Evolutionary conservation across 2,797 vertebrate genomes (phyloP).

Genomic region (Liasis olivaceus): DNA sequence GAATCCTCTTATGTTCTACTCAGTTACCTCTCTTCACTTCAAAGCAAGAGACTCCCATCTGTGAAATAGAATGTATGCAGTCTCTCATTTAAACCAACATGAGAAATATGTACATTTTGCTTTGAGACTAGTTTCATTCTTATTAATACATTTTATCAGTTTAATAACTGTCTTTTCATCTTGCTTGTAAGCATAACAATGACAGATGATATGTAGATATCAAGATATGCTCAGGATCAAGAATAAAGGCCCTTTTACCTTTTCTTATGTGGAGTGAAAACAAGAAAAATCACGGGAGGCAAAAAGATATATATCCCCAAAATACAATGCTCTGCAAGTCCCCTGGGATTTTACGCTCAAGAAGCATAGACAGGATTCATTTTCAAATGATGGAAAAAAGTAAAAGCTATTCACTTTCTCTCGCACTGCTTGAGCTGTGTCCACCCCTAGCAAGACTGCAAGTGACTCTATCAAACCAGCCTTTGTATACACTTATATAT

Average conservation of each 20-base stretch:
- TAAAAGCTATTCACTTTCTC: not conserved
- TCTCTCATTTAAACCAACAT: not conserved
- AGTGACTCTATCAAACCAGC: not conserved
- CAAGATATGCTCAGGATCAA: no score
- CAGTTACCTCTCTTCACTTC: no score
- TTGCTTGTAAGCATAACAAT: not conserved
- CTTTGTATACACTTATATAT: not conserved
- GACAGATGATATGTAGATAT: no score
- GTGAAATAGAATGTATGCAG: not conserved
- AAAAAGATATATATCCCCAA: not conserved
- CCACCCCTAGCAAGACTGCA: not conserved
- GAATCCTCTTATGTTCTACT: not conserved
- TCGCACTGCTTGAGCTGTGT: not conserved
- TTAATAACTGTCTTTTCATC: not conserved
- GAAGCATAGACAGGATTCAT: not conserved
- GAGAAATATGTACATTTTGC: not conserved
- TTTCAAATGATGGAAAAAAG: not conserved
- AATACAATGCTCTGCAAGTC: not conserved
- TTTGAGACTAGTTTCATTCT: not conserved
- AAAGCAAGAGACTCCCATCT: no score
- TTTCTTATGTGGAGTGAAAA: no score
- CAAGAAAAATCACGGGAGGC: no score
- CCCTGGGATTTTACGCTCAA: not conserved
- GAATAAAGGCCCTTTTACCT: no score
- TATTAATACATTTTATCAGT: not conserved